Base-by-base conservation (phyloP, 2,113 vertebrate species). In the Xyliphius kryptos region DNA sequence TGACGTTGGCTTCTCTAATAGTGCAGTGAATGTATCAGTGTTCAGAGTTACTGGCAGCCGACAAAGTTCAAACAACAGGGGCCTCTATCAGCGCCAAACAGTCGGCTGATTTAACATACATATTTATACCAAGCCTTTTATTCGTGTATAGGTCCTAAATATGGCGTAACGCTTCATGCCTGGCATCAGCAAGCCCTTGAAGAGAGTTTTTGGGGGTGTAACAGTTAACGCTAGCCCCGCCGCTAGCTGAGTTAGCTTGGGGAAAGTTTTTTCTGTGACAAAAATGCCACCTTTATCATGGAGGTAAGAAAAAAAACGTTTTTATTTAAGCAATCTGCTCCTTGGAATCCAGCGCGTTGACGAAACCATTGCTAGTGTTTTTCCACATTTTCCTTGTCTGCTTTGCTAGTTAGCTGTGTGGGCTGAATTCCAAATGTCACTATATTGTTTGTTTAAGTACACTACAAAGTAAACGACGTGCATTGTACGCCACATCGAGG, bases 221-320 rank as follows among this genome's bases (percentile, higher is more conserved):
- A 37, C 32, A 32, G 1, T 54, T 1, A 53, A 36, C 38, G 56
- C 65, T 60, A 59, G 65, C 48, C 40, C 12, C 36, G 4, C 14
- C 3, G 40, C 55, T 66, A 64, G 40, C 59, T 37, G 6, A 53
- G 38, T 32, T 55, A 47, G 62, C 62, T 38, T 49, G 32, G 46
- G 52, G 21, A 60, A 59, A 67, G 36, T 66, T 66, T 65, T 16
- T 26, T 59, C 7, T 16, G 16, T 59, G 64, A 19, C 66, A 57
- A 81, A 83, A 79, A 88, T 88, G 85, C 40, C 73, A 70, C 75
- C 74, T 72, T 74, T 74, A 74, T 68, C 63, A 70, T 72, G 78
- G 80, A 88, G 86, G 86, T 88, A 87, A 62, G 65, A 43, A 14
- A 14, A 6, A 9, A 20, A 9, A 1, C 15, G 38, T 36, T 12